These are phyloP conservation scores for Cryptocephalus moraei DNA, from an alignment of 2,888 invertebrate genomes.

Conservation along the genomic window DNA sequence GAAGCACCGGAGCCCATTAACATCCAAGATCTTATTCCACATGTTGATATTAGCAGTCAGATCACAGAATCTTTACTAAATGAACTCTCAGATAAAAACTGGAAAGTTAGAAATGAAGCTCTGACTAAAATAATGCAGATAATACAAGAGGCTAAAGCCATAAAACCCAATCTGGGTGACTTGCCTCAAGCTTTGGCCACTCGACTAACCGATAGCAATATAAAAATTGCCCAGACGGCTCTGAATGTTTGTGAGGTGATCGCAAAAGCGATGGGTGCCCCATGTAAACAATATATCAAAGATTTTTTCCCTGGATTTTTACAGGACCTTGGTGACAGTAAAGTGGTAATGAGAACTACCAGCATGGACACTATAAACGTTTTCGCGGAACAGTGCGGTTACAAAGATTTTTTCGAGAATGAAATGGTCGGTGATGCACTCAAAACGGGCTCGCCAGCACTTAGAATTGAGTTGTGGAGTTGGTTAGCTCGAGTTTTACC, in stretches of 20 bases:
- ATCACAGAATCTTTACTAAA: constrained; percentile 71
- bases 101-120: constrained; percentile 81
- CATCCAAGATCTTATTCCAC: constrained; percentile 61
- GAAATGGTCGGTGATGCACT: constrained; percentile 86
- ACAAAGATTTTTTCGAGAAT: constrained; percentile 72
- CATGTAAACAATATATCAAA: constrained; percentile 68
- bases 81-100: constrained; percentile 82
- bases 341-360: constrained; percentile 70
- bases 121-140: constrained; percentile 62
- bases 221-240: constrained; percentile 78
- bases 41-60: constrained; percentile 71
- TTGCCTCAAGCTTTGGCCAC: constrained; percentile 68
- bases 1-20: constrained; percentile 39
- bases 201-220: constrained; percentile 81
- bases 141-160: constrained; percentile 65
- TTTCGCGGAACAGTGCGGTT: constrained; percentile 75
- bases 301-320: constrained; percentile 79
- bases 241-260: constrained; percentile 74
- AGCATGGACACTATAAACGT: constrained; percentile 75
- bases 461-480: constrained; percentile 70
- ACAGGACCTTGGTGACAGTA: constrained; percentile 65
- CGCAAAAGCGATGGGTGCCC: constrained; percentile 72
- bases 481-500: constrained; percentile 82
- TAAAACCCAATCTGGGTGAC: constrained; percentile 77
- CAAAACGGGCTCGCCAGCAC: constrained; percentile 71